phyloP scores from a whole-genome alignment of 2,797 vertebrate genomes.

The Ceryle rudis region DNA sequence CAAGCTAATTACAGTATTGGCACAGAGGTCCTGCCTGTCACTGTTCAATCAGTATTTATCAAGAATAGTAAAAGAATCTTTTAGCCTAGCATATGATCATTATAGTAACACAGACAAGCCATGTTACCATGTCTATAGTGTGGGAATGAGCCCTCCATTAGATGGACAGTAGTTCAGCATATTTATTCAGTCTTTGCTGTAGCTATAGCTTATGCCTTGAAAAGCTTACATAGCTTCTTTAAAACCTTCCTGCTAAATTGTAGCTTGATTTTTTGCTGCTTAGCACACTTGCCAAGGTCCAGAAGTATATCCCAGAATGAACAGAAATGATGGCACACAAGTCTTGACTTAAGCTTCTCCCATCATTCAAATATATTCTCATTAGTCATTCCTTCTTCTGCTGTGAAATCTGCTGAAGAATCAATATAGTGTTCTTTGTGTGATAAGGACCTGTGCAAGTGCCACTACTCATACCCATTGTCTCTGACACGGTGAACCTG shows the following conservation, averaged over 20 bases:
- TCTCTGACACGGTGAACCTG: neutral
- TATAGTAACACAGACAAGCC: neutral
- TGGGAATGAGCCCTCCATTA: neutral
- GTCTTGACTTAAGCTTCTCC: neutral
- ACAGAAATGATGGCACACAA: neutral
- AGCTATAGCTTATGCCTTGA: neutral
- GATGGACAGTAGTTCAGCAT: neutral
- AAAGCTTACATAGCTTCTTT: neutral
- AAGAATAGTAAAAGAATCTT: neutral
- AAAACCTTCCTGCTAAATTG: neutral
- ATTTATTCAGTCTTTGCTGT: neutral
- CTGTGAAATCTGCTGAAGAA: neutral
- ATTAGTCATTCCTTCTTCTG: neutral
- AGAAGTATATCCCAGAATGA: neutral
- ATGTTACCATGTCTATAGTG: neutral
- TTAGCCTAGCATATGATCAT: neutral
- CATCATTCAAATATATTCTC: neutral
- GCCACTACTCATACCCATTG: neutral
- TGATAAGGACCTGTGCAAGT: neutral
- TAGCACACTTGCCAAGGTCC: neutral
- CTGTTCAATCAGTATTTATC: neutral
- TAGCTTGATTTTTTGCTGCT: neutral
- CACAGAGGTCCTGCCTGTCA: neutral
- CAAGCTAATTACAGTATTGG: neutral
- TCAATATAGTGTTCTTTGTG: fast-evolving